Evolutionary conservation across 2,797 vertebrate species (phyloP).

Genomic region (Calcarius lapponicus): DNA sequence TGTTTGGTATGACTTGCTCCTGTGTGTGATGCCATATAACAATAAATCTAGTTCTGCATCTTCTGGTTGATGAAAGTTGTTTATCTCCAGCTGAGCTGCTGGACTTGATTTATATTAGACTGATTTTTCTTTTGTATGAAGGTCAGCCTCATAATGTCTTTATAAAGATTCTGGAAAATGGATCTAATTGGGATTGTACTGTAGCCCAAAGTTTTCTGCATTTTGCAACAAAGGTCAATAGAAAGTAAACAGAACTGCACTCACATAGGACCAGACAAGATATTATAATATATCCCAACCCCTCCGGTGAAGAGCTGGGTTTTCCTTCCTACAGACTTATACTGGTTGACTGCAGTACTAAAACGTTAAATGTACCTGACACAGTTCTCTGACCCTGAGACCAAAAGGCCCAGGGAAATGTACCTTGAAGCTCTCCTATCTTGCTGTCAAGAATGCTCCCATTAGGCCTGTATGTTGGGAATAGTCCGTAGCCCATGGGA

Average conservation of each 20-base stretch:
- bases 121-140: conserved; percentile 14
- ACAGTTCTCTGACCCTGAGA: background rate
- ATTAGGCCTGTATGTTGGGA: background rate
- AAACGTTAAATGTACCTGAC: background rate
- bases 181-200: background rate
- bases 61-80: conserved; percentile 27
- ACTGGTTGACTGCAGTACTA: background rate
- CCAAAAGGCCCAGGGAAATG: background rate
- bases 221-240: background rate
- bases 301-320: background rate
- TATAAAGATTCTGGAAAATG: background rate
- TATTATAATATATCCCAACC: background rate
- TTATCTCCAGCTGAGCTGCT: conserved; percentile 33
- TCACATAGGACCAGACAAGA: background rate
- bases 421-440: background rate
- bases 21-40: background rate
- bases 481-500: background rate
- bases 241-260: background rate
- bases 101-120: conserved; percentile 19
- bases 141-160: background rate
- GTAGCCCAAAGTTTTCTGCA: background rate
- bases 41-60: conserved; percentile 28
- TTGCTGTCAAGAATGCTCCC: background rate
- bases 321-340: background rate
- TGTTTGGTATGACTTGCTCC: background rate